Conservation (phyloP, 1,140 invertebrate genomes). For the Lepidurus apus region DNA sequence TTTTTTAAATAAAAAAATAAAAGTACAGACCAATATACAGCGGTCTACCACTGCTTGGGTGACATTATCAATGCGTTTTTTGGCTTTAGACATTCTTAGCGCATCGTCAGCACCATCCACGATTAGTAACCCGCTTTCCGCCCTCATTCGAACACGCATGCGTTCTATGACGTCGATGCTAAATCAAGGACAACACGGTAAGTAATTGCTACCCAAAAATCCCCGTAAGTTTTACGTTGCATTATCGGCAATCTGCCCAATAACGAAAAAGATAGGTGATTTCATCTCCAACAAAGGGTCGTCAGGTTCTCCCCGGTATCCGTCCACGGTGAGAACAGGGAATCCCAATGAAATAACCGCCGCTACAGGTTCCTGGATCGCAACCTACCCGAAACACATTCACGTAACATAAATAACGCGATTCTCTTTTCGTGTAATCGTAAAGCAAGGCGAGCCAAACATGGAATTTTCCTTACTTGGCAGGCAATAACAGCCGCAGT, state of each 20-base stretch:
- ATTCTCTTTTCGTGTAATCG: neutral
- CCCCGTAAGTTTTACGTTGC: slow-evolving; percentile 36
- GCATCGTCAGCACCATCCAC: slow-evolving; percentile 77
- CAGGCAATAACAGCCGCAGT: slow-evolving; percentile 63
- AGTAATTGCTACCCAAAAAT: neutral
- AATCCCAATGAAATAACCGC: slow-evolving; percentile 75
- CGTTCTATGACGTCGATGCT: neutral
- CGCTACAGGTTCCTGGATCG: slow-evolving; percentile 52
- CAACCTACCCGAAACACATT: slow-evolving; percentile 41
- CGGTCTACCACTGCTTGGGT: slow-evolving; percentile 78
- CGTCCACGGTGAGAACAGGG: slow-evolving; percentile 61
- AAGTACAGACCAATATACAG: slow-evolving; percentile 57
- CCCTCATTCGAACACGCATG: neutral
- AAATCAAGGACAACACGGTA: neutral
- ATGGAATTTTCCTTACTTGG: slow-evolving; percentile 38
- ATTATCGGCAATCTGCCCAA: slow-evolving; percentile 62
- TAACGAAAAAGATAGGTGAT: slow-evolving; percentile 70
- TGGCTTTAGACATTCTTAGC: slow-evolving; percentile 62
- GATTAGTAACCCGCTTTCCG: slow-evolving; percentile 48
- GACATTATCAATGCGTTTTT: slow-evolving; percentile 64
- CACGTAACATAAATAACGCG: neutral
- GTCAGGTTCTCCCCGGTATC: slow-evolving; percentile 66
- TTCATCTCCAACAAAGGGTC: slow-evolving; percentile 67
- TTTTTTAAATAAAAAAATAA: slow-evolving; percentile 14
- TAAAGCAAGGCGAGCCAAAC: slow-evolving; percentile 26